Base-by-base conservation (phyloP, 2,888 invertebrate species). In the Dorcus parallelipipedus region DNA sequence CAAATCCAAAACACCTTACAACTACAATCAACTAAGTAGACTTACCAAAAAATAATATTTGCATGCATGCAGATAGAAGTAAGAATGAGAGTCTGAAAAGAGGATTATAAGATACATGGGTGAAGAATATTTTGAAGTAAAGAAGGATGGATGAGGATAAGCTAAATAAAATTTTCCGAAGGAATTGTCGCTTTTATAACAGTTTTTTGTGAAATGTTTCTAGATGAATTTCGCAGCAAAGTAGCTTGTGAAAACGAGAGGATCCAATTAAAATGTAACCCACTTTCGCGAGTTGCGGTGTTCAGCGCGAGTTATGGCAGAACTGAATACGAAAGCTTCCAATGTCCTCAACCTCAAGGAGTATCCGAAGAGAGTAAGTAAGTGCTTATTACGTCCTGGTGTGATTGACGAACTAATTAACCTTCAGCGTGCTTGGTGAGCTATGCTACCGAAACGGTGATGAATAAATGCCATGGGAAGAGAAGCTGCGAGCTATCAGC, bases 211-310 rank as follows among this genome's bases (percentile, higher is more conserved):
- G 26, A 26, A 26, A 3, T 26, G 26, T 26, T 83, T 82, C 71
- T 86, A 96, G 96, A 93, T 79, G 94, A 95, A 78, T 97, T 97
- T 80, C 86, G 93, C 64, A 95, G 93, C 78, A 92, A 93, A 83
- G 89, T 94, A 72, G 93, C 93, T 64, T 97, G 97, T 80, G 92
- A 95, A 78, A 93, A 93, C 75, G 92, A 95, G 73, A 87, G 90
- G 70, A 86, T 96, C 73, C 89, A 90, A 74, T 83, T 97, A 73
- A 86, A 89, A 75, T 97, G 97, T 80, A 88, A 90, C 80, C 90
- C 91, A 50, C 90, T 91, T 77, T 89, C 90, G 9, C 84, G 95
- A 72, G 89, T 97, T 53, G 95, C 95, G 54, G 89, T 97, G 73
- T 95, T 93, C 81, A 94, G 94, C 45, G 95, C 96, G 40, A 89